These are phyloP conservation scores for Trissolcus japonicus DNA, from an alignment of 2,888 invertebrate genomes.

Conservation along the genomic window DNA sequence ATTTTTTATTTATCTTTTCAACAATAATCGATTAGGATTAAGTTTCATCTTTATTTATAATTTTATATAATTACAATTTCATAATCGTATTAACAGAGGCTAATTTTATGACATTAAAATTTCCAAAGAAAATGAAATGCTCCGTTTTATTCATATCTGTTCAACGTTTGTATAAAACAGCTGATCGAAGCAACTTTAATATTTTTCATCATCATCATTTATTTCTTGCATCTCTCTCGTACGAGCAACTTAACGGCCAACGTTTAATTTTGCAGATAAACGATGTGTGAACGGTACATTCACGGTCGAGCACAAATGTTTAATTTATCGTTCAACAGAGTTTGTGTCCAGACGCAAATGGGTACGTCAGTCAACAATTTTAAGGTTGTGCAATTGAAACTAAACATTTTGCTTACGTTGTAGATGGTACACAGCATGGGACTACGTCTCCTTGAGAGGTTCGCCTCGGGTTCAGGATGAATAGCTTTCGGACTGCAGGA, in stretches of 20 bases:
- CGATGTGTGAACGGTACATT: constrained; percentile 8
- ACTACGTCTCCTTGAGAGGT: constrained; percentile 76
- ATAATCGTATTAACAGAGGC: too few relatives aligned
- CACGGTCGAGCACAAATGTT: constrained; percentile 11
- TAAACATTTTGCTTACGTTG: constrained; percentile 76
- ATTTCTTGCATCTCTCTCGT: constrained; percentile 10
- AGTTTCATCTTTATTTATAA: too few relatives aligned
- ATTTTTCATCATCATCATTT: too few relatives aligned
- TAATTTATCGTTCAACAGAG: constrained; percentile 10
- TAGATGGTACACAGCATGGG: constrained; percentile 82
- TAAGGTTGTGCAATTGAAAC: background rate
- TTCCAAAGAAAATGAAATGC: too few relatives aligned
- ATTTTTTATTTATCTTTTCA: too few relatives aligned
- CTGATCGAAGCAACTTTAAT: too few relatives aligned
- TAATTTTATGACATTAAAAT: too few relatives aligned
- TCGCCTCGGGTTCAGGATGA: constrained; percentile 65
- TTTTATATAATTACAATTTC: too few relatives aligned
- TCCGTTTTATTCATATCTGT: background rate
- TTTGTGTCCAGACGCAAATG: background rate
- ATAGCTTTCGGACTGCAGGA: constrained; percentile 68
- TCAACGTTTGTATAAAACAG: too few relatives aligned
- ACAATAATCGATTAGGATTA: too few relatives aligned
- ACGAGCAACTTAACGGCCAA: background rate
- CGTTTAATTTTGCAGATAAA: constrained; percentile 12
- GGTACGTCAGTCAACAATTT: background rate